Percentiles rank a stretch among this genome's conserved stretches.
phyloP scores from a whole-genome alignment of 1,140 invertebrate species.

The Eulimnadia texana region DNA sequence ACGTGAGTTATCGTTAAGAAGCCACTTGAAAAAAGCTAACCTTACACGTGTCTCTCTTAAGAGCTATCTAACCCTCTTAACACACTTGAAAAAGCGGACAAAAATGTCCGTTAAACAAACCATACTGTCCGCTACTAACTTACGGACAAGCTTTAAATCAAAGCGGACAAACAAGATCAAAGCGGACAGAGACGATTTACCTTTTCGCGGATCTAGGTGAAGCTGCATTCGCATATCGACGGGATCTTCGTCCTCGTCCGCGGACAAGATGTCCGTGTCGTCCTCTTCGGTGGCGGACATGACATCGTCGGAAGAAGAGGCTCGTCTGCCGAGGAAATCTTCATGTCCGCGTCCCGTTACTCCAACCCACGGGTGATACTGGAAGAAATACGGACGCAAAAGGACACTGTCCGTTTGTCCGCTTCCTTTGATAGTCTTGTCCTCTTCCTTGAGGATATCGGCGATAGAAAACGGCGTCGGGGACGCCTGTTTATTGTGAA shows the following conservation, averaged over 20 bases:
- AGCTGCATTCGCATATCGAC: background rate
- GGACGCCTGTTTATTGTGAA: background rate
- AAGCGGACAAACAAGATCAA: background rate
- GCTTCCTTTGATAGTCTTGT: background rate
- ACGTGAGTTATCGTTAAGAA: background rate
- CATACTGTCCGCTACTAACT: no score
- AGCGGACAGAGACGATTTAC: background rate
- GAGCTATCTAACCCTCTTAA: background rate
- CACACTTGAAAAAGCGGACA: no score
- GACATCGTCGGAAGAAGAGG: background rate
- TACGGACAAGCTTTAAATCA: background rate
- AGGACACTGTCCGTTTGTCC: background rate
- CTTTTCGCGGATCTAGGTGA: background rate
- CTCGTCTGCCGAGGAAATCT: background rate
- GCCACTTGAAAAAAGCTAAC: background rate
- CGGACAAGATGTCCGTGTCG: background rate
- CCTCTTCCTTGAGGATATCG: slow-evolving; percentile 10
- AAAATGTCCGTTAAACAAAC: no score
- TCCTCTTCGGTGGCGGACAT: background rate
- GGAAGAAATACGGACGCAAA: background rate
- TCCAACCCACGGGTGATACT: background rate
- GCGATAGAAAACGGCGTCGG: slow-evolving; percentile 16
- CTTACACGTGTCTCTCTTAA: background rate
- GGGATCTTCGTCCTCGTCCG: background rate
- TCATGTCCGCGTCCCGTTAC: background rate